Evolutionary conservation across 2,888 invertebrate species (phyloP).

Genomic region (Drosophila seclusa): DNA sequence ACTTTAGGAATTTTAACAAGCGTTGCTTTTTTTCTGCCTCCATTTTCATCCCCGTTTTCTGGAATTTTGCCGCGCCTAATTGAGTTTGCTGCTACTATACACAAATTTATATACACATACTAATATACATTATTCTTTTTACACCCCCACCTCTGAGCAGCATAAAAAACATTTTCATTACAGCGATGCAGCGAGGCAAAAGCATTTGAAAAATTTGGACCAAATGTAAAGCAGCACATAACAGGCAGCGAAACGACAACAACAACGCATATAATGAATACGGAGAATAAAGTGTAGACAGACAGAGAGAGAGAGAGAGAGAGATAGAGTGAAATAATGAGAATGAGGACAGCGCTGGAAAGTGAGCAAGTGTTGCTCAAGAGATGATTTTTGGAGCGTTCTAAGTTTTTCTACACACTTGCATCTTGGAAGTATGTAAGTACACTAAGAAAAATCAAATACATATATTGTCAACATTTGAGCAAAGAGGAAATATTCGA

Average conservation of each 20-base stretch:
- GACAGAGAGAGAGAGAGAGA: background rate
- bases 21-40: conserved; percentile 4
- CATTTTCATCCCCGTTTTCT: background rate
- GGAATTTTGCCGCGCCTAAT: conserved; percentile 60
- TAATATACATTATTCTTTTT: conserved; percentile 11
- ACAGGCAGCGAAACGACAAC: conserved; percentile 4
- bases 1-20: conserved; percentile 56
- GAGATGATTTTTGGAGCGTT: conserved; percentile 36
- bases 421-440: background rate
- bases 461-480: background rate
- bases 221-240: conserved; percentile 35
- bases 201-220: conserved; percentile 54
- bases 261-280: conserved; percentile 5
- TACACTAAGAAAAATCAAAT: background rate
- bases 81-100: conserved; percentile 58
- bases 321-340: too few species aligned
- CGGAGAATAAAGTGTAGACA: background rate
- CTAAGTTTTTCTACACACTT: conserved; percentile 21
- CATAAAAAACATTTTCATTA: conserved; percentile 73
- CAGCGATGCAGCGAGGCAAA: conserved; percentile 50
- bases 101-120: background rate
- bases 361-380: conserved; percentile 13
- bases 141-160: background rate
- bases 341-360: background rate
- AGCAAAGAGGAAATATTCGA: background rate